Evolutionary conservation across 2,797 vertebrate species (phyloP), one percentile per base, ranked within the genome.

Genomic region (Rallus crepitans): DNA sequence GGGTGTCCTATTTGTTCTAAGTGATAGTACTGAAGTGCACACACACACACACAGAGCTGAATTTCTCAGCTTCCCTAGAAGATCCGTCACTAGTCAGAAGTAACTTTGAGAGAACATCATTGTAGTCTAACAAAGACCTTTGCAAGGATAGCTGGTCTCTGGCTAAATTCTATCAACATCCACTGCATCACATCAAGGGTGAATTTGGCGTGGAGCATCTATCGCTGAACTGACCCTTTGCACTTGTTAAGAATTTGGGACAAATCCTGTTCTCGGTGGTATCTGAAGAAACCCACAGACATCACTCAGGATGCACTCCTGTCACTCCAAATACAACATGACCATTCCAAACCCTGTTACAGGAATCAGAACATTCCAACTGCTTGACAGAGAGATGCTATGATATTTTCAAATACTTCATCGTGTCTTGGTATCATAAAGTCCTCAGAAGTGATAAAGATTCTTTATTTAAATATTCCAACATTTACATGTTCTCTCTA

Each of bases 331-430:
- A 82, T 30, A 70, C 11, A 78, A 50, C 23, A 40, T 0, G 1
- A 65, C n/a, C 89, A 39, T 78, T 93, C 85, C 91, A 78, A 96
- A 95, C 82, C 71, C 93, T 95, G 72, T 77, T 92, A 87, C 53
- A 96, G 88, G 82, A 93, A 96, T 93, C 81, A 94, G 82, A 97
- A 94, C 37, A 92, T 73, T 33, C 64, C 0, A 71, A 76, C 90
- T 92, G 76, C 73, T 70, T 94, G 93, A 95, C 77, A 89, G 89
- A 95, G 82, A 97, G 65, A 68, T 93, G 68, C 64, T 88, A 16
- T 12, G 66, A 89, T 60, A 15, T 48, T 75, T 79, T 30, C 50
- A 87, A 77, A n/a, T 9, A 75, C 65, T 39, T 20, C 42, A 20
- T 84, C 30, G 47, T 57, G 59, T 66, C 87, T 64, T 59, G 53